Percentiles rank a stretch among this genome's conserved stretches.
Evolutionary conservation across 2,113 vertebrate genomes (phyloP).

Genomic region (Peromyscus maniculatus): DNA sequence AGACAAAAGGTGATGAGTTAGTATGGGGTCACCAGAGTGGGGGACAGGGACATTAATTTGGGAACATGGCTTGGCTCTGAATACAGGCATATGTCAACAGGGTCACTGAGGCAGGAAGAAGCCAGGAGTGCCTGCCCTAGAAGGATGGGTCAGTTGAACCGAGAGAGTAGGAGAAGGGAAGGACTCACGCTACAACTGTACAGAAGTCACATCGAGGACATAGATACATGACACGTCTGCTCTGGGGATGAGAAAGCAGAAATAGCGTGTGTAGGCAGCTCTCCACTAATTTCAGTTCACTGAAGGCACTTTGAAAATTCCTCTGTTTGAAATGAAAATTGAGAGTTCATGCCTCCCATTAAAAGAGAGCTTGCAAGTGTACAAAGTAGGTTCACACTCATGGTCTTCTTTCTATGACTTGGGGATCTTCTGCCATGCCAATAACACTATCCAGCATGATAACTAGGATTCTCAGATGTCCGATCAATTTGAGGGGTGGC

Average conservation of each 20-base stretch:
- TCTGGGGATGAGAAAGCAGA: not conserved
- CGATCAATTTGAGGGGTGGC: not conserved
- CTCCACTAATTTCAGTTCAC: not conserved
- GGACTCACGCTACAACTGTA: rapidly evolving
- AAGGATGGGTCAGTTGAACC: not conserved
- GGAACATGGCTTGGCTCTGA: too few relatives aligned
- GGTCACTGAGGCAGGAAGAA: not conserved
- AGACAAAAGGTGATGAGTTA: not conserved
- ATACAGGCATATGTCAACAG: not conserved
- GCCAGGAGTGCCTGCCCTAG: not conserved
- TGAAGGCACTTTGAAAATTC: not conserved
- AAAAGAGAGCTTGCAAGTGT: not conserved
- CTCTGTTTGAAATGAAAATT: not conserved
- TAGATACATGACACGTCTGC: rapidly evolving
- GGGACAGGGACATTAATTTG: not conserved
- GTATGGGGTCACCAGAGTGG: rapidly evolving
- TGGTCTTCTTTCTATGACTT: not conserved
- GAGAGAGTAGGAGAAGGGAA: not conserved
- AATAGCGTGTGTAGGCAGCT: not conserved
- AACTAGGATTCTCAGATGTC: not conserved
- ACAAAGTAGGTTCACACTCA: not conserved
- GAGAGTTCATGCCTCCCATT: not conserved
- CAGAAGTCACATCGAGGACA: not conserved
- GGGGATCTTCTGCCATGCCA: rapidly evolving
- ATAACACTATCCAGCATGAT: not conserved